Base-by-base conservation (phyloP, 2,888 invertebrate species). In the Noctua janthina region DNA sequence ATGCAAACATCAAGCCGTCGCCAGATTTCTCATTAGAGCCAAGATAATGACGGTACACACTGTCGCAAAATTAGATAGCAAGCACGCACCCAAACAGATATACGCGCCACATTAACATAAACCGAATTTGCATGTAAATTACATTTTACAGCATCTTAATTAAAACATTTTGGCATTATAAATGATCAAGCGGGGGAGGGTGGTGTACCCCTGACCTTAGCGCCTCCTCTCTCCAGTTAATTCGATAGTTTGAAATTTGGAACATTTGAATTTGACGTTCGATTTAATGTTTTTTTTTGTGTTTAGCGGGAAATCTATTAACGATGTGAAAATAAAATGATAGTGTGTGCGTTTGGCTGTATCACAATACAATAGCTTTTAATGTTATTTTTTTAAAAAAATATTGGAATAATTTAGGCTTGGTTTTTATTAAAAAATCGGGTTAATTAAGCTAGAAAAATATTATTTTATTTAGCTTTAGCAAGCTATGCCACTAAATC, bases 101-200 rank as follows among this genome's bases (percentile, higher is more conserved):
- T 96, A 96, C 96, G 96, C 95, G 95, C 94, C 94, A 95, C 97
- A 97, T 97, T 97, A 97, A 97, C 97, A 97, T 97, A 97, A 97
- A 97, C 97, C 97, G 97, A 97, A 97, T 97, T 97, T 97, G 97
- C 97, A 97, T 97, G 97, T 97, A 97, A 97, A 97, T 97, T 97
- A 97, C 97, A 96, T 97, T 97, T 97, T 97, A 97, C 97, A 97
- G 97, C 97, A 96, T 97, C 97, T 97, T 97, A 97, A 97, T 97
- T 97, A 97, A 97, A 97, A 97, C 97, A 97, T 97, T 97, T 97
- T 97, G 97, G 97, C 97, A 97, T 97, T 97, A 97, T 97, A 97
- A 97, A 97, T 97, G 97, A 97, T 97, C 96, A 95, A 95, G 96
- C 94, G 95, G 92, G 93, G 87, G 93, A 92, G 92, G 94, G 92